Evolutionary conservation across 2,797 vertebrate genomes (phyloP), one percentile per base, ranked within the genome.

Genomic region (Myotis pilosus): DNA sequence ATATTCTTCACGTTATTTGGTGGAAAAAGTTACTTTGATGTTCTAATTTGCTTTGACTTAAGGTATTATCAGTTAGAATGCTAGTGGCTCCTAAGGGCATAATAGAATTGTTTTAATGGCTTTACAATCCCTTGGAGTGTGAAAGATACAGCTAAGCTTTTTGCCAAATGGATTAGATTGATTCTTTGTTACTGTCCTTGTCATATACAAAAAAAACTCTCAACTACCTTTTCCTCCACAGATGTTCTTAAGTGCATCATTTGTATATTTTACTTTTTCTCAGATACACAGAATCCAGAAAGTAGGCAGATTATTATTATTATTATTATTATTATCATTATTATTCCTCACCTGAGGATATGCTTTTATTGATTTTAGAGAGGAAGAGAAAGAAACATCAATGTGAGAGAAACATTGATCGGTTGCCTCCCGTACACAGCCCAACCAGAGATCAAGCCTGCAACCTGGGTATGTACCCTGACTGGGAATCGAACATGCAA

Each of bases 21-120:
- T 68, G 25, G 62, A 62, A 89, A 80, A 87, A 60, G 20, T 20
- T 86, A 80, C 33, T 94, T 38, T 41, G 55, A 47, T 84, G 20
- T 95, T 62, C 36, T 74, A 72, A 87, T 87, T 92, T 94, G 12
- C 30, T 68, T 88, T 83, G 22, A 75, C 30, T 85, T 44, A 20
- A 53, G 33, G 15, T 95, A 64, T 89, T 91, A 57, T 94, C 4
- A 3, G n/a, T 93, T 81, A 84, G 41, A 71, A 94, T 83, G 30
- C 30, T 55, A 79, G 53, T 64, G 12, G 15, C 57, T 76, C 79
- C 88, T 74, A 22, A 41, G 36, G 53, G 5, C 28, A 41, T 23
- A 57, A 53, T 74, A n/a, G 33, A 84, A 76, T 84, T 82, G 22
- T 71, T 94, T 60, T 47, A 71, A 86, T 69, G n/a, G 51, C n/a